phyloP scores from a whole-genome alignment of 2,888 invertebrate genomes.

The Andrena dorsata region DNA sequence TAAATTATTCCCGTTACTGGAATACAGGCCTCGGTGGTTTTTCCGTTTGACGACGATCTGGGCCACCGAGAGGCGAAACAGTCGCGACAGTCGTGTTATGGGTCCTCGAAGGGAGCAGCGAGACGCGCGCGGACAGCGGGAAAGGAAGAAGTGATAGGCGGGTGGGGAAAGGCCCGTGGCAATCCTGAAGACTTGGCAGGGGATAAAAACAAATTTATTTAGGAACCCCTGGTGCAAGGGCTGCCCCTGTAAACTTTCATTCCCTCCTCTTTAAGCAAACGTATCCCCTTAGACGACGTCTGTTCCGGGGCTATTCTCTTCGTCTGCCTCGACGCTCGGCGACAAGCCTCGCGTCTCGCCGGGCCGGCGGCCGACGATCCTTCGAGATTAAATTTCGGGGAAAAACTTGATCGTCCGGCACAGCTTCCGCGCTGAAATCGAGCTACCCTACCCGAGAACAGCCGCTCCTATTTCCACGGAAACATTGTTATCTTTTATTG shows the following conservation, averaged over 20 bases:
- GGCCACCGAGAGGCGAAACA: not conserved
- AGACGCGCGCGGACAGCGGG: not conserved
- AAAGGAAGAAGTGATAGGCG: slow-evolving; percentile 14
- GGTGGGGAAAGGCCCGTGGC: not conserved
- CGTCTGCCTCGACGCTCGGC: not conserved
- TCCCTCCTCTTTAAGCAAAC: slow-evolving; percentile 56
- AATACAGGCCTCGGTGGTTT: not conserved
- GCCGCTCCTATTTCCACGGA: not conserved
- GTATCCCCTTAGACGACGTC: slow-evolving; percentile 6
- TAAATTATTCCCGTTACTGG: not conserved
- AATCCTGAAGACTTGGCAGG: slow-evolving; percentile 15
- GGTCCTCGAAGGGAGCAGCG: too few relatives aligned
- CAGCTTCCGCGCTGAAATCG: not conserved
- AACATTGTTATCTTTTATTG: not conserved
- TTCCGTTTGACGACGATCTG: not conserved
- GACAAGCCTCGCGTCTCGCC: slow-evolving; percentile 8
- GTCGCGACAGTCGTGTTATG: not conserved
- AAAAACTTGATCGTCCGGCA: slow-evolving; percentile 35
- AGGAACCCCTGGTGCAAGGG: slow-evolving; percentile 38
- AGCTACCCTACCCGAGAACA: too few relatives aligned
- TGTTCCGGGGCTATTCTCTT: slow-evolving; percentile 12
- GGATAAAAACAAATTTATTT: slow-evolving; percentile 67
- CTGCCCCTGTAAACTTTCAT: slow-evolving; percentile 53
- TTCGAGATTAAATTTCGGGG: slow-evolving; percentile 46
- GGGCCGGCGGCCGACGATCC: slow-evolving; percentile 3